Evolutionary conservation across 35 echinoderm and acorn worm species (phyloP).

Genomic region (Diadema setosum): DNA sequence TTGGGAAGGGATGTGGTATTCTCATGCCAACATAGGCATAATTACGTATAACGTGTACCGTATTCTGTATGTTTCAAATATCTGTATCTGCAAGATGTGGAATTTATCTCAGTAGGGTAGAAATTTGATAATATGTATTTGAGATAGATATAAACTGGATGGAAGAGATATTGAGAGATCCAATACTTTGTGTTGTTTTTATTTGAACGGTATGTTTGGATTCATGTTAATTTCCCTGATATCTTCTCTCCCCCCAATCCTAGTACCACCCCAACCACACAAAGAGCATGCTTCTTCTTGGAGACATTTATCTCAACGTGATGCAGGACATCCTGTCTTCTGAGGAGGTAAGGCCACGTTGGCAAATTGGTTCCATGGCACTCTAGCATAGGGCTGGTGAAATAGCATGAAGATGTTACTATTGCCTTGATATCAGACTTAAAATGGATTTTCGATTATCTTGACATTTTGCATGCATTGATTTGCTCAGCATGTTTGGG

Average conservation of each 20-base stretch:
- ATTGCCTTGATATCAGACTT: too few relatives aligned
- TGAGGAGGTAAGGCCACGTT: constrained; percentile 39
- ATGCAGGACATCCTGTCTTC: not conserved
- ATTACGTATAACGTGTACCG: too few relatives aligned
- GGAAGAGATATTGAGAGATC: too few relatives aligned
- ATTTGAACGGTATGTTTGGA: not conserved
- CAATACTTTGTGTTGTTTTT: not conserved
- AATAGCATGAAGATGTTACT: too few relatives aligned
- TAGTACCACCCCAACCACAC: constrained; percentile 51
- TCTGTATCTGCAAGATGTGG: not conserved
- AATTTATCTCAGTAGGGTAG: not conserved
- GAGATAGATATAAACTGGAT: too few relatives aligned
- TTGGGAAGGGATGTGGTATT: too few relatives aligned
- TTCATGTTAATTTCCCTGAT: not conserved
- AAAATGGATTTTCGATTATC: too few relatives aligned
- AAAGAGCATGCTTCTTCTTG: constrained; percentile 47
- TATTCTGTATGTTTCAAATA: not conserved
- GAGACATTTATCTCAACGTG: constrained; percentile 48
- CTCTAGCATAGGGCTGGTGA: too few relatives aligned
- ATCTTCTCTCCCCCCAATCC: not conserved
- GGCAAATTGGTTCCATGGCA: too few relatives aligned
- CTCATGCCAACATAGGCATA: too few relatives aligned
- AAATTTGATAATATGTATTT: not conserved
- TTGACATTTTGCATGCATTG: too few relatives aligned
- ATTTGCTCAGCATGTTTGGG: too few relatives aligned